Evolutionary conservation across 1,140 invertebrate species (phyloP).

Genomic region (Sinonovacula constricta): DNA sequence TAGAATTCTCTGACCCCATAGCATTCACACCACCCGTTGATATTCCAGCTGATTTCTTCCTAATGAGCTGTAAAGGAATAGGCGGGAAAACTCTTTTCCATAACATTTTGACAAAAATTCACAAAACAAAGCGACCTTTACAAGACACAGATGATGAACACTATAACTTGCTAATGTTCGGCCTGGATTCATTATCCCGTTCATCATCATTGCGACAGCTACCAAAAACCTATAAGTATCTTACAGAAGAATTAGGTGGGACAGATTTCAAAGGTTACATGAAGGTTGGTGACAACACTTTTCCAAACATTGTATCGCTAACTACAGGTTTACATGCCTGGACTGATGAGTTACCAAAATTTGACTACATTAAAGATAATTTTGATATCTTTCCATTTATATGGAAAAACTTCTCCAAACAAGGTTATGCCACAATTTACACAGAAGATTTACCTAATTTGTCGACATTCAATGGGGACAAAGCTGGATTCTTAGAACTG

Average conservation of each 20-base stretch:
- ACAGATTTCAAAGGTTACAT: conserved; percentile 73
- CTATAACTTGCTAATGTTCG: conserved; percentile 85
- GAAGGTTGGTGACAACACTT: conserved; percentile 64
- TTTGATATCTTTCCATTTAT: conserved; percentile 53
- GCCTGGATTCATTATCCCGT: conserved; percentile 90
- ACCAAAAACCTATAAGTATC: conserved; percentile 84
- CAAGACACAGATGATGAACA: not conserved
- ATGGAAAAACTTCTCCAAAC: conserved; percentile 79
- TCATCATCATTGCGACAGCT: conserved; percentile 90
- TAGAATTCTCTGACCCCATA: conserved; percentile 67
- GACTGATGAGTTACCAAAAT: conserved; percentile 17
- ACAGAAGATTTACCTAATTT: conserved; percentile 79
- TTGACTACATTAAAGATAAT: not conserved
- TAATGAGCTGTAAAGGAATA: conserved; percentile 65
- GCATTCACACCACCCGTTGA: conserved; percentile 50
- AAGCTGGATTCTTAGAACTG: conserved; percentile 75
- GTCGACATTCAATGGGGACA: conserved; percentile 78
- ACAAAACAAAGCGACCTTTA: not conserved
- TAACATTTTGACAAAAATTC: conserved; percentile 45
- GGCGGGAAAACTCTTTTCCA: conserved; percentile 69
- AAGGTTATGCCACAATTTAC: conserved; percentile 79
- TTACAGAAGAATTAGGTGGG: conserved; percentile 75
- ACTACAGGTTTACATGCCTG: conserved; percentile 22
- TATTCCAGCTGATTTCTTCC: conserved; percentile 78
- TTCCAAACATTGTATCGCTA: conserved; percentile 47